Evolutionary conservation across 1,140 invertebrate species (phyloP).

Genomic region (Drosophila nigromelanica): DNA sequence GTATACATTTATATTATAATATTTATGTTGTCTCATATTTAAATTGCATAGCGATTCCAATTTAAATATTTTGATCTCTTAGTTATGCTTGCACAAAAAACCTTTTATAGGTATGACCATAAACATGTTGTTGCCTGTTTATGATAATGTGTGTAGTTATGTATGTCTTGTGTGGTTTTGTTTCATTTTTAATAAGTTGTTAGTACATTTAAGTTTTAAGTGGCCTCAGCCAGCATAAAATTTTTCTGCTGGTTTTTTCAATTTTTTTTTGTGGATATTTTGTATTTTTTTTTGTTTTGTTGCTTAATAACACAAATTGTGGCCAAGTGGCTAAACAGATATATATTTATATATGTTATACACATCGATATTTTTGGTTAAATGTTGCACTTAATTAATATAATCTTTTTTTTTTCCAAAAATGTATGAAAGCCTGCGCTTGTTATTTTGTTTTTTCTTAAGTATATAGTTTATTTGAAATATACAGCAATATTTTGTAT

Average conservation of each 20-base stretch:
- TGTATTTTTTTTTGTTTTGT: conserved; percentile 30
- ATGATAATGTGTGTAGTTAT: conserved; percentile 36
- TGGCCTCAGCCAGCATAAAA: conserved; percentile 77
- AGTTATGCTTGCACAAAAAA: conserved; percentile 73
- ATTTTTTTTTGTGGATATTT: conserved; percentile 63
- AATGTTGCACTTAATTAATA: conserved; percentile 48
- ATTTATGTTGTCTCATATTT: conserved; percentile 34
- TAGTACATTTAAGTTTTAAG: conserved; percentile 60
- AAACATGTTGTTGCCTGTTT: conserved; percentile 47
- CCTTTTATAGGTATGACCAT: conserved; percentile 78
- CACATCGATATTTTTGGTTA: conserved; percentile 67
- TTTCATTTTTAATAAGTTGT: conserved; percentile 28
- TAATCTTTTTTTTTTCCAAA: conserved; percentile 56
- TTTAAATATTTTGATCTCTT: conserved; percentile 41
- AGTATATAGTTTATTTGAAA: conserved; percentile 44
- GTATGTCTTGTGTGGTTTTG: conserved; percentile 27
- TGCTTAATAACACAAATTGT: conserved; percentile 64
- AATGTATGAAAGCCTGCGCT: conserved; percentile 80
- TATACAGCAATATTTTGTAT: conserved; percentile 42
- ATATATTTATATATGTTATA: conserved; percentile 54
- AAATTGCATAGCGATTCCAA: conserved; percentile 48
- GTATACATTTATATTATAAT: conserved; percentile 39
- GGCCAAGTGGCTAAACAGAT: conserved; percentile 68
- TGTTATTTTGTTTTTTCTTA: conserved; percentile 32
- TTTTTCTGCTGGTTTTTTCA: conserved; percentile 77